Base-by-base conservation (phyloP, 1,140 invertebrate species). In the Drosophila arizonae region DNA sequence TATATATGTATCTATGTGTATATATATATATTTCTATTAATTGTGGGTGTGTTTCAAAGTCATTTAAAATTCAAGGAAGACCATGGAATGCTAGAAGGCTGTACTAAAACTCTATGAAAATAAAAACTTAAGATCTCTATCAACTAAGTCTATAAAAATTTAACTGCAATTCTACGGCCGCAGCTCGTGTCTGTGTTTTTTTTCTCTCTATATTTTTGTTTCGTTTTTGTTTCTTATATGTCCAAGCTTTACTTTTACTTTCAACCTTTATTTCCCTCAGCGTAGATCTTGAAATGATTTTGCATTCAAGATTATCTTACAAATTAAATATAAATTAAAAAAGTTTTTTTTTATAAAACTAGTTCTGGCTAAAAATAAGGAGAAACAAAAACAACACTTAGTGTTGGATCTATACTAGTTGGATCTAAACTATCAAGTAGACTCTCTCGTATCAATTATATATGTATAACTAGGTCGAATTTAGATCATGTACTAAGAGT, bases 41-140 rank as follows among this genome's bases (percentile, higher is more conserved):
- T 62, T 77, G 43, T 45, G 28, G 28, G 33, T 55, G 36, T 54
- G 15, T 65, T 55, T 36, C 55, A 51, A 82, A 87, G 76, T 82
- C 82, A 82, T 88, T 87, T 82, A 48, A 82, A 82, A 84, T 80
- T 88, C 57, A 88, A 88, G 84, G 84, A 88, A 88, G 84, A 88
- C 84, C 77, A 80, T 88, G 84, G 79, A 88, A 88, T 70, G 76
- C 76, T 81, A 64, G 67, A 57, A 58, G 67, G 60, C 48, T 67
- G 54, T 66, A 65, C 55, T 72, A 56, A 74, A 69, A 56, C 30
- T 36, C 51, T 69, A 76, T 46, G 62, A 41, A 50, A 9, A 46
- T 15, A 63, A 62, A 54, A 43, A 76, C 75, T 76, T 74, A 69
- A 62, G 55, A 76, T 67, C 28, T 43, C 65, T 81, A 73, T 30